Evolutionary conservation across 2,888 invertebrate species (phyloP).

Genomic region (Bombylius major): DNA sequence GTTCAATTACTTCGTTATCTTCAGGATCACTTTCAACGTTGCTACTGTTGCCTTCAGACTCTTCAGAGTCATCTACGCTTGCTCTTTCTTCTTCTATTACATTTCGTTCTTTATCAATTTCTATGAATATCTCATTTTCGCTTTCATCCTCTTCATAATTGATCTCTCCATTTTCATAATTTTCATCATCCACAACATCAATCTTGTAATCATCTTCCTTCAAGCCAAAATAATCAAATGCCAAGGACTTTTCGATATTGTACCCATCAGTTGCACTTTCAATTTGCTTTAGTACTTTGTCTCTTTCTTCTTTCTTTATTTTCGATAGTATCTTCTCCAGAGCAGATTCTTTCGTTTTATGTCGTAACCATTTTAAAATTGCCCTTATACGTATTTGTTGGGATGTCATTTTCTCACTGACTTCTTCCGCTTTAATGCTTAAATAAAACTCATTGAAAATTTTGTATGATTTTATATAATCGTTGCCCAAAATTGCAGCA

Average conservation of each 20-base stretch:
- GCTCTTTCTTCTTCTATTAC: too few relatives aligned
- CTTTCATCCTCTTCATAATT: too few relatives aligned
- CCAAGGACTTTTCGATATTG: slow-evolving; percentile 42
- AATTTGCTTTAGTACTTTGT: slow-evolving; percentile 43
- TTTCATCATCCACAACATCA: slow-evolving; percentile 1
- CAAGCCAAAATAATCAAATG: slow-evolving; percentile 45
- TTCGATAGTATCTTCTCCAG: slow-evolving; percentile 51
- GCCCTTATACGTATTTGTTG: slow-evolving; percentile 58
- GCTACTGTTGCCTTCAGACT: too few relatives aligned
- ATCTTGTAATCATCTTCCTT: slow-evolving; percentile 14
- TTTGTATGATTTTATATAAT: slow-evolving; percentile 54
- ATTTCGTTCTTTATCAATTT: too few relatives aligned
- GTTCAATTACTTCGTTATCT: slow-evolving; percentile 10
- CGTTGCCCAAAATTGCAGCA: slow-evolving; percentile 79
- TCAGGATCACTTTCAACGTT: too few relatives aligned
- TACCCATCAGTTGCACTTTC: slow-evolving; percentile 53
- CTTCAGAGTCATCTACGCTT: too few relatives aligned
- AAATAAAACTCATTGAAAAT: slow-evolving; percentile 59
- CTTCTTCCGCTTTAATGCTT: slow-evolving; percentile 41
- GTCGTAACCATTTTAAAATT: slow-evolving; percentile 62
- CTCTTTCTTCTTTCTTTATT: slow-evolving; percentile 44
- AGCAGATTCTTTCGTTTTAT: slow-evolving; percentile 56
- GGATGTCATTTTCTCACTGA: slow-evolving; percentile 36
- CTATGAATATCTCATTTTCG: too few relatives aligned
- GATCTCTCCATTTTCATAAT: slow-evolving; percentile 16